phyloP scores from a whole-genome alignment of 2,797 vertebrate species.

The Aphelocoma californica region DNA sequence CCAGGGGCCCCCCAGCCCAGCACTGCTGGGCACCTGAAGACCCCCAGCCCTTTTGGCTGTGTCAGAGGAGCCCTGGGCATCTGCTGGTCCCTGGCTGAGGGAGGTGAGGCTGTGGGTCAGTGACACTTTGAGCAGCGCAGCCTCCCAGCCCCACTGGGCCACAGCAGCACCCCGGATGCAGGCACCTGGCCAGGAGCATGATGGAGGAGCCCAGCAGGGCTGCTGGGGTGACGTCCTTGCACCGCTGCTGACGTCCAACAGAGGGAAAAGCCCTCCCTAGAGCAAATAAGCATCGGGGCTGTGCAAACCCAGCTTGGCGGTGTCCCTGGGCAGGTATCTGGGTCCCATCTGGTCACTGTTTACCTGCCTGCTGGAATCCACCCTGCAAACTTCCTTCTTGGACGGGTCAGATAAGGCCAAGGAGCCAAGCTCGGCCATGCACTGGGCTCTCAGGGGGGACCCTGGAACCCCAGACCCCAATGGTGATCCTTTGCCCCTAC shows the following conservation, averaged over 20 bases:
- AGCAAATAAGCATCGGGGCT: slow-evolving; percentile 8
- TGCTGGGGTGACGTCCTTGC: slow-evolving; percentile 3
- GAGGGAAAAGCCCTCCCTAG: slow-evolving; percentile 32
- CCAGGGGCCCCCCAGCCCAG: too few species aligned
- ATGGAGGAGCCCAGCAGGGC: background rate
- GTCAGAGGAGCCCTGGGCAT: background rate
- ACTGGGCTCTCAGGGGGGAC: fast-evolving
- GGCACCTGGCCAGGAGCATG: slow-evolving; percentile 10
- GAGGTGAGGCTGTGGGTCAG: fast-evolving
- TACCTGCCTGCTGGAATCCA: slow-evolving; percentile 52
- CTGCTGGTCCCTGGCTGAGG: fast-evolving
- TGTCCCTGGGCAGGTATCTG: slow-evolving; percentile 1
- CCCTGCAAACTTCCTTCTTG: slow-evolving; percentile 53
- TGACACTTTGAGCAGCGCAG: fast-evolving
- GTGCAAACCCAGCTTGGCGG: background rate
- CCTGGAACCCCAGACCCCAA: fast-evolving
- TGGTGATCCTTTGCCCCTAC: background rate
- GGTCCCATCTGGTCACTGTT: slow-evolving; percentile 51
- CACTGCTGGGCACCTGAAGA: fast-evolving
- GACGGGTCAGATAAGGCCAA: background rate
- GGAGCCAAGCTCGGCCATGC: fast-evolving
- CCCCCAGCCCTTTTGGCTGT: fast-evolving
- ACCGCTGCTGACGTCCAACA: background rate
- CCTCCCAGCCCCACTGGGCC: fast-evolving
- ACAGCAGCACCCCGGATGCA: background rate